phyloP scores from a whole-genome alignment of 2,113 vertebrate species.

The Odontophorus gujanensis region DNA sequence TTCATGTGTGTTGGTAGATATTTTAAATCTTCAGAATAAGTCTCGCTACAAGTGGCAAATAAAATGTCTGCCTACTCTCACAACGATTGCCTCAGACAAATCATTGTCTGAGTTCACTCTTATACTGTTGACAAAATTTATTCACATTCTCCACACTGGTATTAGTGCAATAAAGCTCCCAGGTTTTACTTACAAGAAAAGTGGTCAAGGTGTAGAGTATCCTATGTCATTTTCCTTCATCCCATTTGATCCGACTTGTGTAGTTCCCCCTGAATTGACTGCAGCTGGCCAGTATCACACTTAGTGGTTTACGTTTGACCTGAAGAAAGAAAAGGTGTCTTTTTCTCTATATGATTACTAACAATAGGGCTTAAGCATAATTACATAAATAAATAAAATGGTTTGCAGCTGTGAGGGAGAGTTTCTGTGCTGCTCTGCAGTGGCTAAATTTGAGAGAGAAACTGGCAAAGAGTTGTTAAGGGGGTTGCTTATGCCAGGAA shows the following conservation, averaged over 20 bases:
- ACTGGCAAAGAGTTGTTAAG: not conserved
- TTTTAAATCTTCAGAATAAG: not conserved
- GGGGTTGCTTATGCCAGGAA: not conserved
- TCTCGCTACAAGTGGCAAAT: not conserved
- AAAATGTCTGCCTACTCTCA: not conserved
- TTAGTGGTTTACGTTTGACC: not conserved
- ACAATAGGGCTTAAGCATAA: not conserved
- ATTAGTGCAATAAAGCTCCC: not conserved
- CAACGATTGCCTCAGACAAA: not conserved
- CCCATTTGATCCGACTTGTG: not conserved
- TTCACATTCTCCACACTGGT: not conserved
- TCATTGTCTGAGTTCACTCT: not conserved
- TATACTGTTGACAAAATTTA: not conserved
- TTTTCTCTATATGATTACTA: not conserved
- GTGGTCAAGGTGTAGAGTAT: not conserved
- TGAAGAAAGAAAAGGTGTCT: not conserved
- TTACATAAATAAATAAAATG: accelerated
- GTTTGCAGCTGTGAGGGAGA: not conserved
- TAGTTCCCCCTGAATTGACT: not conserved
- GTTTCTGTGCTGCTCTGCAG: not conserved
- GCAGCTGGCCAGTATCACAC: not conserved
- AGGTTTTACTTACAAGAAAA: not conserved
- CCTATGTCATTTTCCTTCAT: not conserved
- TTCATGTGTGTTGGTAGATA: not conserved
- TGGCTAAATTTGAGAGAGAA: not conserved